phyloP scores from a whole-genome alignment of 2,113 vertebrate species.

The Mobula birostris region DNA sequence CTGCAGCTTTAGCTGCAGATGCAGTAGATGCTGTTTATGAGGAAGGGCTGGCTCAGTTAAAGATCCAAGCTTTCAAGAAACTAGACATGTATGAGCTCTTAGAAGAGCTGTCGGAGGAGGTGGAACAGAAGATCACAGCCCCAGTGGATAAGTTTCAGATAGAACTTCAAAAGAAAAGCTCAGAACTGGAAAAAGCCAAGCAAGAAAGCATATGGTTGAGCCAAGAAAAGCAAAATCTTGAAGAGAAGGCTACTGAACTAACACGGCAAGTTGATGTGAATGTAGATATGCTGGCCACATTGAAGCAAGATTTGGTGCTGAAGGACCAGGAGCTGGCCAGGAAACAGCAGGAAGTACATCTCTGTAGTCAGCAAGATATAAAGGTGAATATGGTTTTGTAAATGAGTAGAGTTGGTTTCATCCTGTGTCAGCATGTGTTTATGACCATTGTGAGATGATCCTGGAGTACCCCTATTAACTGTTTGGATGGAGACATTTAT shows the following conservation, averaged over 20 bases:
- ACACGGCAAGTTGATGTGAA: conserved; percentile 95
- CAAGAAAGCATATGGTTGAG: conserved; percentile 81
- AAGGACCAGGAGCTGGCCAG: conserved; percentile 90
- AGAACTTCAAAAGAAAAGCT: conserved; percentile 88
- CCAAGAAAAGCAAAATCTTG: conserved; percentile 90
- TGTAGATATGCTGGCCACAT: conserved; percentile 91
- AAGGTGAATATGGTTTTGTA: neutral
- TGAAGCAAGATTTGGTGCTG: conserved; percentile 94
- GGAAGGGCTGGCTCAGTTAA: conserved; percentile 85
- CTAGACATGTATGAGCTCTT: conserved; percentile 87
- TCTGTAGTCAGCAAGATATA: neutral
- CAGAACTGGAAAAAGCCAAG: conserved; percentile 87
- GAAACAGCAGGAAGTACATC: conserved; percentile 87
- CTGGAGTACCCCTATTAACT: too few species aligned
- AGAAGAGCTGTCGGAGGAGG: conserved; percentile 92
- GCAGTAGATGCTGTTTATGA: conserved; percentile 83
- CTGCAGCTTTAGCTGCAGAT: conserved; percentile 68
- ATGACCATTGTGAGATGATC: too few species aligned
- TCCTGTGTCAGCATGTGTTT: neutral
- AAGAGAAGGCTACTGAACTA: conserved; percentile 84
- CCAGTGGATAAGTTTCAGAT: conserved; percentile 89
- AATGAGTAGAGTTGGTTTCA: neutral
- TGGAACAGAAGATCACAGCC: conserved; percentile 92
- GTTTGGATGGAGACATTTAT: too few species aligned
- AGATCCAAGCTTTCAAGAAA: conserved; percentile 86